phyloP scores from a whole-genome alignment of 2,113 vertebrate species.

The Engystomops pustulosus region DNA sequence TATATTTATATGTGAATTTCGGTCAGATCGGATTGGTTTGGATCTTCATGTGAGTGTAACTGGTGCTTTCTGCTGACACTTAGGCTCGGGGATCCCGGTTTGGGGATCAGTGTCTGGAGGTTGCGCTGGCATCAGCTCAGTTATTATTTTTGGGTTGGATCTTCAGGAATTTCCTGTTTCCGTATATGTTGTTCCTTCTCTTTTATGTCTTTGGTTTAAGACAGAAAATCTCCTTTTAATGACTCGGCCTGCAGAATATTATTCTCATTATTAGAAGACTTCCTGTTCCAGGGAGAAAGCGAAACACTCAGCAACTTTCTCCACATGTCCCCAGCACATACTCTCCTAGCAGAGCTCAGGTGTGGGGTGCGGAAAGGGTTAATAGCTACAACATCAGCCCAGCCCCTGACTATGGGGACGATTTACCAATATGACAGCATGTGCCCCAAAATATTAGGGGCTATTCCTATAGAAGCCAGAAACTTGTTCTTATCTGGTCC shows the following conservation, averaged over 20 bases:
- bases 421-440: too few species aligned
- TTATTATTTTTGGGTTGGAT: background rate
- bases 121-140: background rate
- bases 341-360: background rate
- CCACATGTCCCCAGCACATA: background rate
- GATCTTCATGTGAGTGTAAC: too few species aligned
- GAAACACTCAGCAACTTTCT: slow-evolving; percentile 18
- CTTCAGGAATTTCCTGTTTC: slow-evolving; percentile 71
- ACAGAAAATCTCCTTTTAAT: too few species aligned
- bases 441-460: too few species aligned
- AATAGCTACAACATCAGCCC: background rate
- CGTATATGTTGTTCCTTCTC: slow-evolving; percentile 67
- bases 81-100: background rate
- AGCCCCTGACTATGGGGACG: too few species aligned
- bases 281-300: background rate
- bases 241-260: background rate
- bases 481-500: background rate
- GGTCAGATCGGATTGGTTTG: too few species aligned
- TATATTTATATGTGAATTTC: too few species aligned
- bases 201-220: slow-evolving; percentile 62
- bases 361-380: background rate
- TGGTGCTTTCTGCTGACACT: too few species aligned
- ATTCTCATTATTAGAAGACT: background rate
- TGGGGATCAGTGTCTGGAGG: background rate
- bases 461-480: too few species aligned